Base-by-base conservation (phyloP, 53 echinoderm and acorn worm species). In the Hippasteria phrygiana region DNA sequence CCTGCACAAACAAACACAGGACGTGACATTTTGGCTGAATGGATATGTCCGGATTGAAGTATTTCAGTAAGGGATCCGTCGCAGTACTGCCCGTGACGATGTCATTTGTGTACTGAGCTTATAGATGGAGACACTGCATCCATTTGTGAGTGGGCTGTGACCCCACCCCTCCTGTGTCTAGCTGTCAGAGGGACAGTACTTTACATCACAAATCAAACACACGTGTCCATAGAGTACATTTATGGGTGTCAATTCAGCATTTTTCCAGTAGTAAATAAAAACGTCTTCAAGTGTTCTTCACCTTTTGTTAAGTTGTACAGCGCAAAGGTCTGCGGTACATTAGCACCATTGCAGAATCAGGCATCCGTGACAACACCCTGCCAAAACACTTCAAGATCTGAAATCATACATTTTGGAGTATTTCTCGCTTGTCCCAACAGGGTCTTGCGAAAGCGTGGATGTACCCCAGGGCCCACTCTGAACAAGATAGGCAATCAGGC, bases 1-100 rank as follows among this genome's bases (percentile, higher is more conserved):
- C 74, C 37, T 42, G 63, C 43, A 43, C 62, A 81, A 81, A 81
- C 81, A 81, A 81, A 81, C 81, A 64, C n/a, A 39, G 24, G 36
- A 38, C 38, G 28, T 66, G 81, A 65, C 81, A 32, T 63, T 81
- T 55, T 22, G 62, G 28, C 76, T 53, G 76, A 36, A 76, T 33
- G 27, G 50, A 76, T 43, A 34, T 76, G 35, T 43, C 33, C 10
- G 33, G 51, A 54, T 50, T 53, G 70, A 32, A 10, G 29, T 33
- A 37, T 27, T 76, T 20, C 7, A 76, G 11, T 12, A 20, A 4
- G 2, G 26, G 59, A 26, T 8, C 26, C 59, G 59, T 24, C 16
- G n/a, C 2, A 67, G 13, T 35, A 18, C 37, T 35, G 34, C 37
- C 7, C 14, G 74, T 28, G 28, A 28, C 45, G 74, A 46, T 36